Evolutionary conservation across 2,888 invertebrate species (phyloP).

Genomic region (Horisme vitalbata): DNA sequence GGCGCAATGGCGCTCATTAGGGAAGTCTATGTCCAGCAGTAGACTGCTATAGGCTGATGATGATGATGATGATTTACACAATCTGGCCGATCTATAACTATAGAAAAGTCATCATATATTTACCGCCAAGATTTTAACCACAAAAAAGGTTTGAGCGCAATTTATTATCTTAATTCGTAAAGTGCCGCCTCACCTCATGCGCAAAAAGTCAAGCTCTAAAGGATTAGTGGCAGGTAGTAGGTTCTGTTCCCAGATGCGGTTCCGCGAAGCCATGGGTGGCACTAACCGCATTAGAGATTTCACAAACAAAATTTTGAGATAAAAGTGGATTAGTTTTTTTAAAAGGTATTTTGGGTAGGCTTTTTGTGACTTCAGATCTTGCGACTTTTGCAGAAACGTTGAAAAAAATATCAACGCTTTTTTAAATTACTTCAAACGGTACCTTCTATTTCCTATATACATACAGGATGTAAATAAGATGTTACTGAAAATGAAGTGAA

Average conservation of each 20-base stretch:
- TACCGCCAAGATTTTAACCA: slow-evolving; percentile 1
- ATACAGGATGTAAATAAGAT: too few species aligned
- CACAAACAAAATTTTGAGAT: slow-evolving; percentile 46
- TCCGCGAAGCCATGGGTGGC: slow-evolving; percentile 58
- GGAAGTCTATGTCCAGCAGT: too few species aligned
- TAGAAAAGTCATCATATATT: neutral
- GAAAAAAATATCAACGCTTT: too few species aligned
- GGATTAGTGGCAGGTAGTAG: slow-evolving; percentile 48
- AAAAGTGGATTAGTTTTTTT: slow-evolving; percentile 36
- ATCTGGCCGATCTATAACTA: neutral
- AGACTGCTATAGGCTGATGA: too few species aligned
- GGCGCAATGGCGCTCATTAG: too few species aligned
- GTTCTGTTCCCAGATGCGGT: slow-evolving; percentile 40
- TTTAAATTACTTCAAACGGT: too few species aligned
- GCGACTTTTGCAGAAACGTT: too few species aligned
- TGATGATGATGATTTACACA: too few species aligned
- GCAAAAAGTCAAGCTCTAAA: slow-evolving; percentile 33
- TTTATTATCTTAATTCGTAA: slow-evolving; percentile 22
- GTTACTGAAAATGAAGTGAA: neutral
- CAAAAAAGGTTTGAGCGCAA: slow-evolving; percentile 22
- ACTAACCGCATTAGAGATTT: slow-evolving; percentile 50
- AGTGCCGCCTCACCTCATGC: slow-evolving; percentile 28
- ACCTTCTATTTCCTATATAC: too few species aligned
- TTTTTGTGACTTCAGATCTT: too few species aligned
- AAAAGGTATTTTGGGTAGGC: neutral